phyloP scores from a whole-genome alignment of 92 coral and sea anemone genomes.

The Zoanthus sansibaricus region DNA sequence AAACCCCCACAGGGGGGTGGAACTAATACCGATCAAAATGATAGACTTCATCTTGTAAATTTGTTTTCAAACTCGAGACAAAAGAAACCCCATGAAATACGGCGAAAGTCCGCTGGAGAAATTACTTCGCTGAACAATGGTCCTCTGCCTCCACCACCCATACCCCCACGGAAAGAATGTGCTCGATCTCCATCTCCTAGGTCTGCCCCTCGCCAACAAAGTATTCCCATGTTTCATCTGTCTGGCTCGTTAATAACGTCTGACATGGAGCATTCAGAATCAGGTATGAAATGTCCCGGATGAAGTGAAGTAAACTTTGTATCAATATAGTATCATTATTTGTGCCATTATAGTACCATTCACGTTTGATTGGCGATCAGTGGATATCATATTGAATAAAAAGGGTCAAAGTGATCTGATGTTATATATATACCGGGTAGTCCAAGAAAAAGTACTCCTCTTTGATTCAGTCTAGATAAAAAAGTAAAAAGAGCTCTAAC shows the following conservation, averaged over 20 bases:
- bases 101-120: constrained; percentile 29
- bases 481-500: no score
- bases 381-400: no score
- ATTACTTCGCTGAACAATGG: background rate
- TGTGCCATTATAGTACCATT: no score
- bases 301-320: no score
- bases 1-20: constrained; percentile 57
- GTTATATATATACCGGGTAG: no score
- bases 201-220: background rate
- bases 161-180: constrained; percentile 85
- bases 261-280: background rate
- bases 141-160: constrained; percentile 80
- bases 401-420: no score
- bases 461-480: no score
- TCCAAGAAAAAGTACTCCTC: no score
- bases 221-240: constrained; percentile 40
- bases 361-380: no score
- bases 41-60: background rate
- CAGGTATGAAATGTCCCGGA: constrained; percentile 15
- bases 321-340: no score
- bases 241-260: background rate
- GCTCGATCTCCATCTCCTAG: constrained; percentile 60
- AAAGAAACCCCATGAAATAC: background rate
- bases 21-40: background rate
- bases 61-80: constrained; percentile 2